These are phyloP conservation scores for Kryptolebias marmoratus DNA, from an alignment of 2,113 vertebrate species.

Conservation along the genomic window DNA sequence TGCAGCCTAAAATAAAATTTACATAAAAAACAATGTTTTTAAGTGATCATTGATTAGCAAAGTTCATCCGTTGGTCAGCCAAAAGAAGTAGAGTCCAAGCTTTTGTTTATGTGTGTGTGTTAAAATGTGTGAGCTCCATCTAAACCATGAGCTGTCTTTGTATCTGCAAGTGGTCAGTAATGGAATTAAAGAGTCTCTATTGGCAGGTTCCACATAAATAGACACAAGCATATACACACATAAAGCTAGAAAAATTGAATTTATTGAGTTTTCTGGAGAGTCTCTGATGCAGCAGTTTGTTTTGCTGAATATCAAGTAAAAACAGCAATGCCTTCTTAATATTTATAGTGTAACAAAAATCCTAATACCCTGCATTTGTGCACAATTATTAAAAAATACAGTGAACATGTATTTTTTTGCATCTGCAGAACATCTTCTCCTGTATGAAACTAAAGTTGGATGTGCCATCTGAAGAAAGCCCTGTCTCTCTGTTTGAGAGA, in stretches of 20 bases:
- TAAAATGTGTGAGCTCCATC: neutral
- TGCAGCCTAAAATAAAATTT: neutral
- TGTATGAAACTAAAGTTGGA: neutral
- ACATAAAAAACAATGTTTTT: neutral
- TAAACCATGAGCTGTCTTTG: slow-evolving; percentile 16
- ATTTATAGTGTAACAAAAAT: neutral
- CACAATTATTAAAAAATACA: neutral
- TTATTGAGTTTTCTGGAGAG: too few relatives aligned
- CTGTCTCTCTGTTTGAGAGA: neutral
- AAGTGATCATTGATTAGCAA: slow-evolving; percentile 3
- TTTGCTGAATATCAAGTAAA: too few relatives aligned
- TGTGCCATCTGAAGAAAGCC: slow-evolving; percentile 6
- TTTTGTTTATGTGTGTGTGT: slow-evolving; percentile 15
- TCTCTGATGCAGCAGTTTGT: too few relatives aligned
- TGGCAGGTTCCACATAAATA: slow-evolving; percentile 16
- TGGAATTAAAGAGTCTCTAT: slow-evolving; percentile 31
- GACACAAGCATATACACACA: neutral
- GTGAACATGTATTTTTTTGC: too few relatives aligned
- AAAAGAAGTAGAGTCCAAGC: slow-evolving; percentile 18
- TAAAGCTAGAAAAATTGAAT: too few relatives aligned
- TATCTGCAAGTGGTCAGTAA: slow-evolving; percentile 31
- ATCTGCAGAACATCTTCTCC: slow-evolving; percentile 4
- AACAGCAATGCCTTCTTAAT: too few relatives aligned
- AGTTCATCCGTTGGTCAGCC: slow-evolving; percentile 29
- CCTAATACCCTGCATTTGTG: slow-evolving; percentile 2